Base-by-base conservation (phyloP, 2,888 invertebrate species). In the Podotricha telesiphe region DNA sequence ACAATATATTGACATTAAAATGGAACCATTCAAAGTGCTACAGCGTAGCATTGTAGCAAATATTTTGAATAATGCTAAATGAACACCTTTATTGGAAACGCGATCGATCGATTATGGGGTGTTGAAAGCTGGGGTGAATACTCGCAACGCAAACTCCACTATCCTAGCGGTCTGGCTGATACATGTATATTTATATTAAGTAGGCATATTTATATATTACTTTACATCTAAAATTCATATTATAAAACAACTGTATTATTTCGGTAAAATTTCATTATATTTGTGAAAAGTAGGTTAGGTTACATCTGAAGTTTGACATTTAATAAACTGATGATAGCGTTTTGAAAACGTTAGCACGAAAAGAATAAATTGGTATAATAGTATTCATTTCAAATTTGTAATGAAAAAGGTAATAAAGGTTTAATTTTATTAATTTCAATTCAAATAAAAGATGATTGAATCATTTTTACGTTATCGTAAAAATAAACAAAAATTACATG, bases 51-150 rank as follows among this genome's bases (percentile, higher is more conserved):
- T 62, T 53, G 67, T 67, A 61, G 61, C 67, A 62, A 66, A 61
- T 67, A 61, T 67, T 67, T 67, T 53, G 61, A 62, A 67, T 67
- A 62, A 67, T 67, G 47, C 17, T 62, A 62, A 62, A 47, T 67
- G 62, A 68, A 64, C 68, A 68, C 45, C 68, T 40, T 64, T 51
- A 68, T 63, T 68, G 56, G 56, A 68, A 68, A 48, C 42, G 58
- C 50, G 63, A 58, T 64, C 64, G 68, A 68, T 68, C 68, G 64
- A 58, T 64, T 68, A 64, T 64, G 48, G 68, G 48, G 68, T 67
- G 67, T 51, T 50, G 59, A 67, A 50, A 15, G 67, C 59, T 42
- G 68, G 68, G 68, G 64, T 68, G 68, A 64, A 64, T 28, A 63
- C 68, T 50, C 68, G 56, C 59, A 28, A 42, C 42, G 42, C 37